Evolutionary conservation across 2,113 vertebrate genomes (phyloP), one percentile per base, ranked within the genome.

Genomic region (Pontoporia blainvillei): DNA sequence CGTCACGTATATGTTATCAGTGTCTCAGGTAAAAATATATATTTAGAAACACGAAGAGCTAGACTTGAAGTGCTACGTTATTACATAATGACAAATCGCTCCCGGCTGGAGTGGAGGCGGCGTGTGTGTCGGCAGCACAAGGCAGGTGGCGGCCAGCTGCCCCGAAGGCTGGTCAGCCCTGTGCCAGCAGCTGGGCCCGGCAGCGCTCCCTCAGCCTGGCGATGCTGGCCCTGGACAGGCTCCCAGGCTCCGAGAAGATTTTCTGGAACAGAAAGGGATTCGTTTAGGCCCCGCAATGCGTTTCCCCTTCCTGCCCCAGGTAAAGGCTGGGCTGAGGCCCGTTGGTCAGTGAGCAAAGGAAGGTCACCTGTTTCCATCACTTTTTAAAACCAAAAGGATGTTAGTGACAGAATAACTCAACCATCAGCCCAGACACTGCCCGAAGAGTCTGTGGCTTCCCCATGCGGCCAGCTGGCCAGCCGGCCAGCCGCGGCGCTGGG

Each of bases 221-320:
- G 86, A 99, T 98, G 27, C 99, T 99, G 34, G 98, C 84, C 98
- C 98, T 99, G 25, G 99, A 98, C 88, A 99, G 97, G 91, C 99
- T 99, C 86, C 99, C 99, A 0, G 99, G 99, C 79, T 99, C 99
- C 0, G 98, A 98, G 94, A 99, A 99, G 96, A 99, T 99, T 98
- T 99, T 99, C 99, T 99, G 97, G 10, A 92, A 96, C 62, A 62
- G 84, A 97, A 94, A 89, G 0, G 6, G 88, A 73, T 23, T 36
- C 4, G 0, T 96, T 95, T 96, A 79, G n/a, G 27, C 20, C 34
- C 25, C 25, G 59, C 59, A 61, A 17, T 18, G 52, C 52, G 5
- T 52, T 52, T 57, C 54, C 20, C 20, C 34, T 76, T 17, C 29
- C 29, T 11, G 31, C 73, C 49, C 31, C 46, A 12, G 73, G 73